Evolutionary conservation across 2,113 vertebrate species (phyloP).

Genomic region (Isichthys henryi): DNA sequence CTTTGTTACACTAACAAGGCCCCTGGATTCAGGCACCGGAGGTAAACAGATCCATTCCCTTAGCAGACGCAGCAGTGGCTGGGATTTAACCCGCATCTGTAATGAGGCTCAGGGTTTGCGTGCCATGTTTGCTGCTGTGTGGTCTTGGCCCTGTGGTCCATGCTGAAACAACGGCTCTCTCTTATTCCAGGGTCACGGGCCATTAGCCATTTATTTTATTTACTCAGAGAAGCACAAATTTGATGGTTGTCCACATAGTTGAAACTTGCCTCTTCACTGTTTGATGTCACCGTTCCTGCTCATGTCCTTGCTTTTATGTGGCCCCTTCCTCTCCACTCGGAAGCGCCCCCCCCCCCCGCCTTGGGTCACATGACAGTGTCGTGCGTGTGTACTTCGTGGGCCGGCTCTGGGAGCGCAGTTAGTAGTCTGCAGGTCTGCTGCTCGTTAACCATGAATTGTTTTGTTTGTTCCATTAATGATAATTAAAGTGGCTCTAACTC

Average conservation of each 20-base stretch:
- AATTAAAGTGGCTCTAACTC: neutral
- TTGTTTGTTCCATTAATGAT: neutral
- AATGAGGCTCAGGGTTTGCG: slow-evolving; percentile 38
- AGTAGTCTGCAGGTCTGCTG: neutral
- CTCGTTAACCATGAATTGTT: neutral
- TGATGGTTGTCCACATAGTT: neutral
- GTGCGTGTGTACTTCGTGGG: neutral
- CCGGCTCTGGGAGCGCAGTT: neutral
- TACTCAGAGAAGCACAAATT: neutral
- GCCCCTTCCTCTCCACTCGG: neutral
- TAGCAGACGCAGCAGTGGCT: slow-evolving; percentile 22
- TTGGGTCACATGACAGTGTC: neutral
- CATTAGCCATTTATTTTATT: neutral
- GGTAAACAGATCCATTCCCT: neutral
- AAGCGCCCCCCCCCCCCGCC: too few species aligned
- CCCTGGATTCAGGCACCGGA: slow-evolving; percentile 33
- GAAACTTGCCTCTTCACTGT: neutral
- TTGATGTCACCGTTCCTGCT: neutral
- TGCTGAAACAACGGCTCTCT: neutral
- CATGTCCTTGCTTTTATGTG: neutral
- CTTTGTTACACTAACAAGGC: slow-evolving; percentile 33
- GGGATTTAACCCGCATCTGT: slow-evolving; percentile 45
- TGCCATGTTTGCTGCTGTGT: slow-evolving; percentile 11
- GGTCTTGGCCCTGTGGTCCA: neutral
- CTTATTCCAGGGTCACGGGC: neutral